These are phyloP conservation scores for Crypturellus tataupa DNA, from an alignment of 2,797 vertebrate species.

Conservation along the genomic window DNA sequence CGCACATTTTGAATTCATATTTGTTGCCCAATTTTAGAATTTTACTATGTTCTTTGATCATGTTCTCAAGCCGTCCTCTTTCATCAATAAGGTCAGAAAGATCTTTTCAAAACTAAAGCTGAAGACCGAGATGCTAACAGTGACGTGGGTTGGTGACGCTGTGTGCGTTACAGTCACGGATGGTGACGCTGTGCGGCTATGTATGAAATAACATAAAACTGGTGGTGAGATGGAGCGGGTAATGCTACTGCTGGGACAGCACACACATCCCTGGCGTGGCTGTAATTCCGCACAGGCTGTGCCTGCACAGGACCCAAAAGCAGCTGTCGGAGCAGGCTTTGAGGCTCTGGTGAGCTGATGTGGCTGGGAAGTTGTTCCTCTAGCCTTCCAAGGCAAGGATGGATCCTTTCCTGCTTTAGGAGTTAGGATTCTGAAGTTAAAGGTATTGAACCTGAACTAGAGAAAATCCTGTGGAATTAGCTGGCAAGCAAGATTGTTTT, in stretches of 20 bases:
- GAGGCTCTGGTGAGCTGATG: background rate
- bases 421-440: background rate
- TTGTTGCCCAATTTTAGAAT: background rate
- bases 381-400: background rate
- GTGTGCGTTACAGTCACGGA: no score
- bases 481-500: slow-evolving; percentile 4
- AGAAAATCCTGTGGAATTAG: background rate
- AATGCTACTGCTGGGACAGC: background rate
- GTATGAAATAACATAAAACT: background rate
- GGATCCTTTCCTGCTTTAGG: background rate
- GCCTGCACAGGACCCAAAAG: background rate
- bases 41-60: background rate
- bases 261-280: accelerated
- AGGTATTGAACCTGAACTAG: background rate
- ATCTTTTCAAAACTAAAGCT: background rate
- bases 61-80: background rate
- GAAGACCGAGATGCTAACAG: background rate
- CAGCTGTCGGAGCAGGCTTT: background rate
- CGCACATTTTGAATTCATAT: background rate
- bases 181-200: no score
- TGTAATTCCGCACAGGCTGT: background rate
- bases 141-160: background rate
- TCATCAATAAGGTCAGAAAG: background rate
- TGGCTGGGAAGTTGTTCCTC: background rate
- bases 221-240: background rate